Evolutionary conservation across 2,888 invertebrate genomes (phyloP).

Genomic region (Tortrix viridana): DNA sequence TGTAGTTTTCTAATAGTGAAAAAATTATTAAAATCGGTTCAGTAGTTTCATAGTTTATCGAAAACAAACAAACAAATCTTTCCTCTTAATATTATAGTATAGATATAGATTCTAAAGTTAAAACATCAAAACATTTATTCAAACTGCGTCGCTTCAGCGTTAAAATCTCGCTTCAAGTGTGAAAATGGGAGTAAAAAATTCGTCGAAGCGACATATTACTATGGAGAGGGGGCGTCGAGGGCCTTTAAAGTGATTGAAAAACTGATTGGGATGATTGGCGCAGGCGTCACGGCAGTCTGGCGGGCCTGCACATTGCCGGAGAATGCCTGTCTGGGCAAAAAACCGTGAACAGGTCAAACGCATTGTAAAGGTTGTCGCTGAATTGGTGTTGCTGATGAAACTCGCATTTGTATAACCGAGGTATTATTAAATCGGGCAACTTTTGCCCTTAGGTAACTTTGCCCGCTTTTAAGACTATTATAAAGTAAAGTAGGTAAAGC

Average conservation of each 20-base stretch:
- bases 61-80: no score
- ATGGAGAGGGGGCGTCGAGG: slow-evolving; percentile 40
- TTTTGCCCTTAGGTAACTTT: no score
- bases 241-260: slow-evolving; percentile 67
- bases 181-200: slow-evolving; percentile 25
- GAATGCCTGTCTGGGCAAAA: slow-evolving; percentile 14
- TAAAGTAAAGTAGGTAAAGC: no score
- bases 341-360: background rate
- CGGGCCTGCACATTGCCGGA: slow-evolving; percentile 8
- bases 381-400: no score
- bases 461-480: no score
- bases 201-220: slow-evolving; percentile 36
- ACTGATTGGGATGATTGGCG: slow-evolving; percentile 69
- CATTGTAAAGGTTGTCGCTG: background rate
- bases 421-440: no score
- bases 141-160: background rate
- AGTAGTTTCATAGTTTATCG: no score
- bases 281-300: slow-evolving; percentile 38
- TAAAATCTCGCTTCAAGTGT: slow-evolving; percentile 21
- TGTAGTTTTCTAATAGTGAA: no score
- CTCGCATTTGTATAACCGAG: no score
- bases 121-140: background rate
- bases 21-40: no score
- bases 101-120: no score
- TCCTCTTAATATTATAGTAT: no score